Conservation (phyloP, 35 echinoderm and acorn worm genomes). For the Patiria miniata region DNA sequence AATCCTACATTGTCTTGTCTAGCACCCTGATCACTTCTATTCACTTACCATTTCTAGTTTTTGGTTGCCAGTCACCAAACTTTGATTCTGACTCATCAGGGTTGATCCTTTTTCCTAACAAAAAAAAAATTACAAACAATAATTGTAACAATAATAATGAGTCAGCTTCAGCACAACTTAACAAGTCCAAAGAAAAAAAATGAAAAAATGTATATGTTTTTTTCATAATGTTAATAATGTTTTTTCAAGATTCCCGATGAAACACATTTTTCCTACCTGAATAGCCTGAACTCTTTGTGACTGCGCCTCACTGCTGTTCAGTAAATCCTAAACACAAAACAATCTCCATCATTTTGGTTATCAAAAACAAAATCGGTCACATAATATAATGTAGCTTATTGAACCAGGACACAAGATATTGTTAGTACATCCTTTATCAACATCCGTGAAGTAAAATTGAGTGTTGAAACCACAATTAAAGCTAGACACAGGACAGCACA, state of each 20-base stretch:
- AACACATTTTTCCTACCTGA: constrained; percentile 4
- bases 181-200: constrained; percentile 2
- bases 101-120: constrained; percentile 67
- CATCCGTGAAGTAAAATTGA: too few species aligned
- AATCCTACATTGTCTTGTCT: not conserved
- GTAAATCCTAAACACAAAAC: constrained; percentile 33
- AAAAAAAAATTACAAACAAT: too few species aligned
- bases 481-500: too few species aligned
- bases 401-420: too few species aligned
- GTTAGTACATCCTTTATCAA: too few species aligned
- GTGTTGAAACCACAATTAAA: too few species aligned
- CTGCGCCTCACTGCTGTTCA: constrained; percentile 49
- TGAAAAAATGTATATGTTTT: too few species aligned
- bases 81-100: constrained; percentile 66
- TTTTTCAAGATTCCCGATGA: not conserved
- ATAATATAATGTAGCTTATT: too few species aligned
- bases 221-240: too few species aligned
- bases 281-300: constrained; percentile 53
- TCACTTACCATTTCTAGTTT: constrained; percentile 77
- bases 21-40: not conserved
- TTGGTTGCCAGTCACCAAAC: constrained; percentile 39
- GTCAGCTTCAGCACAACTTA: not conserved
- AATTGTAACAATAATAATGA: too few species aligned
- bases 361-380: too few species aligned
- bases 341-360: too few species aligned